Evolutionary conservation across 2,888 invertebrate species (phyloP).

Genomic region (Nipponacmea schrenckii): DNA sequence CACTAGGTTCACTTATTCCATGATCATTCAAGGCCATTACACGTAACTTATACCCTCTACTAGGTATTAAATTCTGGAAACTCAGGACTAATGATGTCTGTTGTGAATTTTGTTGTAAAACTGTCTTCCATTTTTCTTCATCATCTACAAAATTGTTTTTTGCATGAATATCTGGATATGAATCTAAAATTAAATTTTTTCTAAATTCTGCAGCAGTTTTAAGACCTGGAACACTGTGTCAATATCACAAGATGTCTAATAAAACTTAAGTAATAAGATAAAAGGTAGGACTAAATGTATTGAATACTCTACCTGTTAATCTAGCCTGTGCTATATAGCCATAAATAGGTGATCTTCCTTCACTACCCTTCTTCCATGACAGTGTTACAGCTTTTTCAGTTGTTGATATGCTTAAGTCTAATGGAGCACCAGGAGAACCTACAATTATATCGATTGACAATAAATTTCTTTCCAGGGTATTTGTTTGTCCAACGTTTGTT

Average conservation of each 20-base stretch:
- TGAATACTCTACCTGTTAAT: no score
- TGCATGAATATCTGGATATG: neutral
- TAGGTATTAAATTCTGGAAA: constrained; percentile 85
- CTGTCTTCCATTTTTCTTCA: constrained; percentile 69
- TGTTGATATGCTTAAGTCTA: constrained; percentile 62
- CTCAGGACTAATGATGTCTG: constrained; percentile 87
- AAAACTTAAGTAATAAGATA: no score
- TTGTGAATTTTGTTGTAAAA: constrained; percentile 77
- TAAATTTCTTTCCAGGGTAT: no score
- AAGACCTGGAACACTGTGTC: neutral
- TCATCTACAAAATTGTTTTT: constrained; percentile 11
- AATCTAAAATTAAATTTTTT: neutral
- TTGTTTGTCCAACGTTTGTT: no score
- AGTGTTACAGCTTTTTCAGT: constrained; percentile 77
- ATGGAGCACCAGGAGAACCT: constrained; percentile 62
- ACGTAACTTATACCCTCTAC: constrained; percentile 91
- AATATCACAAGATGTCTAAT: no score
- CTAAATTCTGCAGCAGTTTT: neutral
- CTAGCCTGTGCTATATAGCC: constrained; percentile 84
- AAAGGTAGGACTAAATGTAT: no score
- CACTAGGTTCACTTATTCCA: constrained; percentile 92
- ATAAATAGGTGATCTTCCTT: constrained; percentile 84
- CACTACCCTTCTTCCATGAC: constrained; percentile 87
- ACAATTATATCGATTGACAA: neutral
- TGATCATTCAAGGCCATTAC: constrained; percentile 92